These are phyloP conservation scores for Mesochorus sp. DNA, from an alignment of 2,888 invertebrate species.

Conservation along the genomic window DNA sequence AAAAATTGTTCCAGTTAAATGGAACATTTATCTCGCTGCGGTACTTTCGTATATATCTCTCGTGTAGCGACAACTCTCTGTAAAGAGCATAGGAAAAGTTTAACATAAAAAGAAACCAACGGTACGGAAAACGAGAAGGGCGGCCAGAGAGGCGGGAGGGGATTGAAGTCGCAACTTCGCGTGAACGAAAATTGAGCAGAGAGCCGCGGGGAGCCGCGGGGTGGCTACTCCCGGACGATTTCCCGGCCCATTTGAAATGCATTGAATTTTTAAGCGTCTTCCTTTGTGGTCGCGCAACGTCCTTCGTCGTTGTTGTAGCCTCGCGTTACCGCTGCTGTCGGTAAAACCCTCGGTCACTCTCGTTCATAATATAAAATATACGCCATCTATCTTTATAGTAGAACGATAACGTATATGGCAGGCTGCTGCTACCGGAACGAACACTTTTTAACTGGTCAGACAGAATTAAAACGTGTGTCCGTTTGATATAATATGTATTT, in stretches of 20 bases:
- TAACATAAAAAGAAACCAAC: constrained; percentile 9
- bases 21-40: neutral
- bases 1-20: constrained; percentile 8
- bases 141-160: neutral
- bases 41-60: neutral
- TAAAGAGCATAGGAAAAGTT: neutral
- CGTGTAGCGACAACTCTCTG: neutral
- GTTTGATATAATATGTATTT: neutral
- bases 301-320: constrained; percentile 57
- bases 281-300: constrained; percentile 69
- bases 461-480: constrained; percentile 42
- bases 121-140: constrained; percentile 1
- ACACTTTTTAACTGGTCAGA: constrained; percentile 31
- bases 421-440: neutral
- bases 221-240: constrained; percentile 71
- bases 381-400: no score
- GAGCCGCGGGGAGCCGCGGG: constrained; percentile 66
- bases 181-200: constrained; percentile 69
- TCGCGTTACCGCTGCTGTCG: constrained; percentile 59
- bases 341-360: constrained; percentile 58
- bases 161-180: constrained; percentile 47
- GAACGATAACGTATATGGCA: no score
- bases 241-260: constrained; percentile 80
- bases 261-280: constrained; percentile 80
- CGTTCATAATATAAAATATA: constrained; percentile 28